Base-by-base conservation (phyloP, 1,140 invertebrate genomes). In the Drusus annulatus region DNA sequence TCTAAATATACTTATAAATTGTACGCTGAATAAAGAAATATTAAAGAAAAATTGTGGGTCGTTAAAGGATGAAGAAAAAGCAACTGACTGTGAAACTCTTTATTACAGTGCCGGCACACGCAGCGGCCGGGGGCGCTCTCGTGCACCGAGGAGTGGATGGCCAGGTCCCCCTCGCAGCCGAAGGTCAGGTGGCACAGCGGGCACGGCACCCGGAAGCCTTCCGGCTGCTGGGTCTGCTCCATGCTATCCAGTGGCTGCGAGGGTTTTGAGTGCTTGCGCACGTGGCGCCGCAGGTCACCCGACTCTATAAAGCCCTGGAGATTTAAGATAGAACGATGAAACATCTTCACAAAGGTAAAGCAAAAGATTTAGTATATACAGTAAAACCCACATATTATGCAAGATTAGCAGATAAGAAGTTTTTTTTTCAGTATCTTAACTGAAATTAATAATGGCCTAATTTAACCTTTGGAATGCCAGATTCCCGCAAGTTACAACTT, bases 71-170 rank as follows among this genome's bases (percentile, higher is more conserved):
- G 10, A 23, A 23, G 13, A 5, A 10, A 21, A 15, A 7, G 1
- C 8, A 7, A 69, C 78, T 80, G 28, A 84, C 84, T 84, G 36
- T 56, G 15, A 56, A 84, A 84, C 36, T 84, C 81, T 52, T 84
- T 84, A 54, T 75, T 69, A 62, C 84, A 84, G 25, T 84, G 77
- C 7, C 74, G 76, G 75, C 84, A 84, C 19, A 80, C 63, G 13
- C 19, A n/a, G 31, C 78, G 80, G n/a, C 80, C 82, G 3, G 17
- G 60, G 0, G 56, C 80, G 16, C 58, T 60, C 10, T 81, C 13
- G 68, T 84, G 84, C 74, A 84, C 65, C 13, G 82, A 82, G 54
- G 80, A 79, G 74, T 84, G 84, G 19, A 84, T 84, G 16, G 58
- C 25, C 10, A 84, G 71, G 80, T 84, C 84, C 0, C 69, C 65